A percentile compares a stretch with the other conserved stretches of the same genome.
phyloP scores from a whole-genome alignment of 2,113 vertebrate genomes.

The Sprattus sprattus region DNA sequence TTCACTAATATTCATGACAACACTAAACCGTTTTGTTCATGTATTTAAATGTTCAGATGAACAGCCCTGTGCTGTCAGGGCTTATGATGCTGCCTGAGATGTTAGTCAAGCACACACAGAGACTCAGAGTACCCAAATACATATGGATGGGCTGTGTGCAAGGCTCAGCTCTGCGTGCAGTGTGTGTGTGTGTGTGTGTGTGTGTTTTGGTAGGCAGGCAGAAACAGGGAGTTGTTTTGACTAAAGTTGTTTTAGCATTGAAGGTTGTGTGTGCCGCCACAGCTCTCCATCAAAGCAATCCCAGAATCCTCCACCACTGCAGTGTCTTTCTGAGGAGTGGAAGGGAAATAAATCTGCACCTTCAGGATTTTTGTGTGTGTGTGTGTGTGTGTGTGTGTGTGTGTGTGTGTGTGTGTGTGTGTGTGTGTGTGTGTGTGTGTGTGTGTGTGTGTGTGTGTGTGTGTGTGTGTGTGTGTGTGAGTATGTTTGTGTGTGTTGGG shows the following conservation, averaged over 20 bases:
- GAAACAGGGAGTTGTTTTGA: background rate
- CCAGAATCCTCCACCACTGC: constrained; percentile 42
- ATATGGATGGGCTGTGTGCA: background rate
- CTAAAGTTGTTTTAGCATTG: background rate
- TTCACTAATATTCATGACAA: background rate
- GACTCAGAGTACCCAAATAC: background rate
- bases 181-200: background rate
- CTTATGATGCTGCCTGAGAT: background rate
- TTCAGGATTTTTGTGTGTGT: constrained; percentile 30
- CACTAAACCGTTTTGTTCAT: background rate
- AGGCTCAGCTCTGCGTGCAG: background rate
- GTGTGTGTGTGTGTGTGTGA: background rate
- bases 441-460: constrained; percentile 2
- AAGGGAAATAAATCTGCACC: constrained; percentile 17
- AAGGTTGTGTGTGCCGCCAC: constrained; percentile 15
- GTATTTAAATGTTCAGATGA: background rate
- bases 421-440: background rate
- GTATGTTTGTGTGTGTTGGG: constrained; percentile 28
- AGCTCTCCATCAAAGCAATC: constrained; percentile 33
- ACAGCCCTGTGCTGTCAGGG: background rate
- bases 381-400: constrained; percentile 9
- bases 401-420: too few species aligned
- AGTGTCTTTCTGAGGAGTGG: constrained; percentile 17
- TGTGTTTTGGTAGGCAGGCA: background rate
- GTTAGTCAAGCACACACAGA: background rate